Conservation (phyloP, 2,113 vertebrate genomes). For the Phoxinus phoxinus region DNA sequence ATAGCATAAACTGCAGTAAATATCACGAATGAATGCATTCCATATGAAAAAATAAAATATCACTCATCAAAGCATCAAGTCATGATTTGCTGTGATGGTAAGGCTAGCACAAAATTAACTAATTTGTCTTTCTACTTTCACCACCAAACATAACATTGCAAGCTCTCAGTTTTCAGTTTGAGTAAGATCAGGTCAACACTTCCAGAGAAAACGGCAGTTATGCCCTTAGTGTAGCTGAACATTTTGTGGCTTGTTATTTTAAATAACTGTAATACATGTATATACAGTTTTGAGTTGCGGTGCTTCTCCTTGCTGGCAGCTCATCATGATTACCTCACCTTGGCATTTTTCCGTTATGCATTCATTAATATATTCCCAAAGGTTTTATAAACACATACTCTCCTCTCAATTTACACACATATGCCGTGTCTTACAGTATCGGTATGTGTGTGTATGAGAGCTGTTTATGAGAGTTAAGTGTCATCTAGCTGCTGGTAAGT, state of each 20-base stretch:
- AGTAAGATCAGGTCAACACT: not conserved
- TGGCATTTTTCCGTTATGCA: not conserved
- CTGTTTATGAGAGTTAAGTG: constrained; percentile 14
- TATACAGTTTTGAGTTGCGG: not conserved
- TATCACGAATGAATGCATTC: not conserved
- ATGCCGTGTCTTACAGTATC: not conserved
- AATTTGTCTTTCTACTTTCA: not conserved
- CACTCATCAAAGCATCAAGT: not conserved
- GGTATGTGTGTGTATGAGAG: not conserved
- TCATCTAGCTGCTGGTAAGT: constrained; percentile 23
- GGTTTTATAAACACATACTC: not conserved
- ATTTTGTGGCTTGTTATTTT: constrained; percentile 7
- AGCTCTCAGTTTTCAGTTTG: not conserved
- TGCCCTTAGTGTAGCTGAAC: not conserved
- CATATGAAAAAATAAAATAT: not conserved
- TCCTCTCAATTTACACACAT: not conserved
- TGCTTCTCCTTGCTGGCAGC: not conserved
- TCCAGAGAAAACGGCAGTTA: not conserved
- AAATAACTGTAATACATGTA: not conserved
- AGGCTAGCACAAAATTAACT: not conserved
- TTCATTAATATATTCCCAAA: constrained; percentile 12
- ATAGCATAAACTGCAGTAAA: not conserved
- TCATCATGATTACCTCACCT: not conserved
- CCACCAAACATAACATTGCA: not conserved
- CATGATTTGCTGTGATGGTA: no score